Evolutionary conservation across 2,113 vertebrate species (phyloP), one percentile per base, ranked within the genome.

Genomic region (Neodontobutis hainanensis): DNA sequence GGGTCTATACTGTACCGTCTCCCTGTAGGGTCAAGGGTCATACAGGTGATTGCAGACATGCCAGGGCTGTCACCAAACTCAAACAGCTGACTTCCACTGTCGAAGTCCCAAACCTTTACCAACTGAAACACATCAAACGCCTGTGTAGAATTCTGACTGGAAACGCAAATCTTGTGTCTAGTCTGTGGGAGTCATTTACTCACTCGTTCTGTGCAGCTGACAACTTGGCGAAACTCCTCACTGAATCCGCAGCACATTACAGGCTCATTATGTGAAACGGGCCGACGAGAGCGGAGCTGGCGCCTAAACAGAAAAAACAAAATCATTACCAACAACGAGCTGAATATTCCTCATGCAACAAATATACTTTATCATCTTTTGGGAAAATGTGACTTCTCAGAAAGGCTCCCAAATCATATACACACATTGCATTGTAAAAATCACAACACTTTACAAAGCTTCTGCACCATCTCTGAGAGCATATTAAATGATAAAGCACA

Each of bases 161-260:
- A 51, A 52, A 61, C 52, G 12, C 46, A 35, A 61, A 65, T 9
- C 15, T 36, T 12, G 9, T 63, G 56, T 27, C 19, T 27, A 27
- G 58, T 32, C 34, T 56, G 60, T 14, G 38, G 49, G 36, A 0
- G 5, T 44, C 9, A 50, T 52, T 45, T 77, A 93, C 94, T 94
- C 89, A 94, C 93, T 32, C 85, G 88, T 58, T 94, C 87, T 0
- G 88, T 89, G 85, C 93, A 94, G 91, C 91, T 95, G 78, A 94
- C 89, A 57, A 94, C 89, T 32, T 93, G 92, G 57, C 88, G 83
- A 68, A 95, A 94, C 61, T 87, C 82, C 5, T 87, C 56, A 55
- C 85, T 93, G 85, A 91, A 94, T 48, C 77, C 74, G 60, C 93
- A 94, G 87, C 95, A 94, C 58, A 84, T 70, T 44, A 92, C 81